A percentile compares a stretch with the other conserved stretches of the same genome.
phyloP scores from a whole-genome alignment of 2,797 vertebrate species.

The Argentina silus region DNA sequence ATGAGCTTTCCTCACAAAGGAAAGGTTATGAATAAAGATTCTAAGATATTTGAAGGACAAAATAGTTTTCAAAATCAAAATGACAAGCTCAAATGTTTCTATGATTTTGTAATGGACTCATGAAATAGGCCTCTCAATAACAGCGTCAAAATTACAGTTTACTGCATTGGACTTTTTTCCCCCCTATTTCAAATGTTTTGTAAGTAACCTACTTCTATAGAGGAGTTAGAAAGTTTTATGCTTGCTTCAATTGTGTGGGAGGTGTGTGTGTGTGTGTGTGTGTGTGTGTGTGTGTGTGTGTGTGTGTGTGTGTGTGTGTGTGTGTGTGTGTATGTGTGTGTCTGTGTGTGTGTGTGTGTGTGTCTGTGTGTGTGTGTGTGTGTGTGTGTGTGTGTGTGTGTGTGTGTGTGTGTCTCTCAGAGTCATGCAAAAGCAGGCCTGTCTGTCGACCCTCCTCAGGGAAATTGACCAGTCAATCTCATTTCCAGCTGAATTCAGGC shows the following conservation, averaged over 20 bases:
- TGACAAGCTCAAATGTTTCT: too few species aligned
- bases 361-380: conserved; percentile 15
- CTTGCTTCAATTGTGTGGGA: not conserved
- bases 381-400: conserved; percentile 33
- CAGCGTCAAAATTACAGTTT: not conserved
- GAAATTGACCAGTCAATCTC: conserved; percentile 59
- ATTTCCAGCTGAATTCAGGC: conserved; percentile 48
- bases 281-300: conserved; percentile 12
- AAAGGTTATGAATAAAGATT: too few species aligned
- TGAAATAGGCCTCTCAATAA: too few species aligned
- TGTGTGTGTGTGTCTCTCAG: not conserved
- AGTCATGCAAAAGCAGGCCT: conserved; percentile 36
- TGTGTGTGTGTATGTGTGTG: conserved; percentile 9
- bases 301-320: conserved; percentile 6
- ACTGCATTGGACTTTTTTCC: too few species aligned
- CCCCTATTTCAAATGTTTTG: not conserved
- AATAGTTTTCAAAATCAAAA: too few species aligned
- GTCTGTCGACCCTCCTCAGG: conserved; percentile 42
- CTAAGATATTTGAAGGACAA: too few species aligned
- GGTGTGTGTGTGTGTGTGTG: conserved; percentile 8
- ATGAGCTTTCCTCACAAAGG: too few species aligned
- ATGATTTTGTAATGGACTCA: too few species aligned
- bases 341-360: conserved; percentile 3
- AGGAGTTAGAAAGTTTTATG: not conserved
- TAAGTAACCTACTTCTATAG: too few species aligned